Evolutionary conservation across 2,797 vertebrate genomes (phyloP), one percentile per base, ranked within the genome.

Genomic region (Phalanger gymnotis): DNA sequence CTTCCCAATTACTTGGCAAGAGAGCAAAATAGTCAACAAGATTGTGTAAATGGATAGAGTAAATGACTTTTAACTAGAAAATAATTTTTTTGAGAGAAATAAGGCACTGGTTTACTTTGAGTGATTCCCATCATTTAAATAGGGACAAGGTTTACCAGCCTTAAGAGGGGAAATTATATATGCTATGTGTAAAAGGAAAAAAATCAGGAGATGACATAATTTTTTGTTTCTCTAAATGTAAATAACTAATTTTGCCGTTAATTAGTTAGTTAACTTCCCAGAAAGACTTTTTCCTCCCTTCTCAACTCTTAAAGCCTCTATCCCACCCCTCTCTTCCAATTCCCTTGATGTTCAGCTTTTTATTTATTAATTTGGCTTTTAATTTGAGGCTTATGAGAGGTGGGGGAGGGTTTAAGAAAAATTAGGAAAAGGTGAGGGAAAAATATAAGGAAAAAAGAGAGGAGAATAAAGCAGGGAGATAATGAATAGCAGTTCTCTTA

Each of bases 41-140:
- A 34, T 9, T 53, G 55, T 16, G n/a, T 34, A 0, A 53, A 92
- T 73, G 66, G 66, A 92, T 92, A 61, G 47, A 57, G 52, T 13
- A 92, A 13, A 56, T 10, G 0, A 56, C 11, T 89, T 66, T 90
- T 95, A 22, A 93, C 5, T n/a, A 92, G 34, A 95, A 94, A 95
- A 93, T 27, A 47, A 66, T 73, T 40, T 58, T 58, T 66, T n/a
- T 40, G 34, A 40, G n/a, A 22, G 47, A 81, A 81, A 81, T 81
- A 81, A 81, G 73, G 7, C 9, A 81, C 40, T 81, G 19, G 22
- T 47, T 81, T 81, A 81, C 7, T 22, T 40, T 47, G 40, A 81
- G 22, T 81, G 19, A 47, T 47, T 47, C 40, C 4, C 14, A 81
- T 81, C 73, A 81, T 81, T 47, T 81, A 47, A 47, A 27, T 47